Percentiles rank a stretch among this genome's conserved stretches.
These are phyloP conservation scores for Sebastes aleutianus DNA, from an alignment of 2,797 vertebrate species.

Conservation along the genomic window DNA sequence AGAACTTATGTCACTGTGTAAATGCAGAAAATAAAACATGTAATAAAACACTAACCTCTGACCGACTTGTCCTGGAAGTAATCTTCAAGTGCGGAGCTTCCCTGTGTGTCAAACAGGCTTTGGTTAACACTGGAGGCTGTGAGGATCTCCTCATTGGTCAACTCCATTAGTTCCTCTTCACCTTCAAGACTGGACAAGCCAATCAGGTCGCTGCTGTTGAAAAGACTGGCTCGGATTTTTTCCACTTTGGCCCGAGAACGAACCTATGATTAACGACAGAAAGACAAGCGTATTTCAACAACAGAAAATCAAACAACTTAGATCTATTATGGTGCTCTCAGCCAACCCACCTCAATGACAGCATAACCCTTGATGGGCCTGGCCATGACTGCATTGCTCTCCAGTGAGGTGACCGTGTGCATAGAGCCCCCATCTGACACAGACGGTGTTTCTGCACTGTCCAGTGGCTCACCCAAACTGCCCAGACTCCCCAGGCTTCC, in stretches of 20 bases:
- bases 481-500: constrained; percentile 95
- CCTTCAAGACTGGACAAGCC: constrained; percentile 95
- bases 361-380: constrained; percentile 97
- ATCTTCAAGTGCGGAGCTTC: constrained; percentile 95
- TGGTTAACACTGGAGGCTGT: constrained; percentile 98
- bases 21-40: constrained; percentile 9
- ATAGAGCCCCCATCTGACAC: constrained; percentile 90
- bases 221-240: constrained; percentile 97
- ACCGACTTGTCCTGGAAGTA: constrained; percentile 96
- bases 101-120: constrained; percentile 97
- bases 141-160: constrained; percentile 97
- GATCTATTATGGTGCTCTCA: background rate
- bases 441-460: constrained; percentile 86
- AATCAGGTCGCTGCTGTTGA: constrained; percentile 98
- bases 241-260: constrained; percentile 96
- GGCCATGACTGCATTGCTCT: constrained; percentile 82
- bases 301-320: background rate
- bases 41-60: constrained; percentile 82
- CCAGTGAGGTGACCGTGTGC: constrained; percentile 90
- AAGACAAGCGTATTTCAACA: background rate
- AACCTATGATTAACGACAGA: constrained; percentile 79
- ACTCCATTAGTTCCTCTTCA: constrained; percentile 97
- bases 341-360: constrained; percentile 91
- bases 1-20: background rate
- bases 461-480: constrained; percentile 91